Evolutionary conservation across 2,888 invertebrate species (phyloP).

Genomic region (Cerceris ruficornis): DNA sequence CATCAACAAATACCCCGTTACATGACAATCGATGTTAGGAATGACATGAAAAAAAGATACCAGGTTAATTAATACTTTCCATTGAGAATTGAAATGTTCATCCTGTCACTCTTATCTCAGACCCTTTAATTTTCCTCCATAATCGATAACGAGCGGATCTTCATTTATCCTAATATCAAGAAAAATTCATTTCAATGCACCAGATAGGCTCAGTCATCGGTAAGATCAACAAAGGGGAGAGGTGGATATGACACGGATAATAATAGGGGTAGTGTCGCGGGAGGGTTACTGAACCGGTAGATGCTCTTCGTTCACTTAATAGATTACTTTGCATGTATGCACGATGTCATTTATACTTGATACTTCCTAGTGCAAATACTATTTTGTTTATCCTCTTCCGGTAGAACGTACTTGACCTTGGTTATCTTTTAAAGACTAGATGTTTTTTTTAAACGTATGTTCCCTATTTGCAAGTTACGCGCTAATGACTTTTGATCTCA

Average conservation of each 20-base stretch:
- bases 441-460: neutral
- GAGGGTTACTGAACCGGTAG: conserved; percentile 62
- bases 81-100: neutral
- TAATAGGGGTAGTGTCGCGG: conserved; percentile 60
- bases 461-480: neutral
- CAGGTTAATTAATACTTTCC: neutral
- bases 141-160: neutral
- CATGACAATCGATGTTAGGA: no score
- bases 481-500: no score
- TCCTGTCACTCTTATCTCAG: neutral
- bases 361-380: neutral
- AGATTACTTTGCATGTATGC: conserved; percentile 28
- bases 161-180: neutral
- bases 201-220: conserved; percentile 13
- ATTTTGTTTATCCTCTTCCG: neutral
- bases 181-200: neutral
- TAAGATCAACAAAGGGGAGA: conserved; percentile 48
- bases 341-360: conserved; percentile 7
- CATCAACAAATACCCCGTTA: no score
- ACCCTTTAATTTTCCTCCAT: neutral
- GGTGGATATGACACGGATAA: conserved; percentile 61
- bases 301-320: conserved; percentile 42
- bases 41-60: no score
- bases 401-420: neutral
- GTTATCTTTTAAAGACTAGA: neutral